phyloP scores from a whole-genome alignment of 2,113 vertebrate species.

The Puma concolor region DNA sequence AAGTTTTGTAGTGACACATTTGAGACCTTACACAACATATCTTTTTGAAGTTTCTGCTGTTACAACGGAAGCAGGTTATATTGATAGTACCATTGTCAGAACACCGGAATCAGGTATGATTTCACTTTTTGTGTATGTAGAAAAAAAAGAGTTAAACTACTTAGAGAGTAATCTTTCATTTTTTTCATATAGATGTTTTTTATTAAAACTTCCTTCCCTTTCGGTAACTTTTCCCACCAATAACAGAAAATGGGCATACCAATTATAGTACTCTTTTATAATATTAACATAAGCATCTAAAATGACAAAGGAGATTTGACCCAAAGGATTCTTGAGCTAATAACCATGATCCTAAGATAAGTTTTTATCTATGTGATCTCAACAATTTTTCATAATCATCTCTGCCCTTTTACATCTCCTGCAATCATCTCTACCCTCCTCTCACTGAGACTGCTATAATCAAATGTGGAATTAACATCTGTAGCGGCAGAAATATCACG shows the following conservation, averaged over 20 bases:
- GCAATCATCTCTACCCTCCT: neutral
- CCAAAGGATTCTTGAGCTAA: neutral
- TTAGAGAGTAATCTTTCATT: neutral
- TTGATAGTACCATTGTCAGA: conserved; percentile 95
- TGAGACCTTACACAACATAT: conserved; percentile 95
- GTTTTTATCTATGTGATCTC: neutral
- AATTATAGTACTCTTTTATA: neutral
- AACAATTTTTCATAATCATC: neutral
- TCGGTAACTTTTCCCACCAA: neutral
- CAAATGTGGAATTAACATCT: neutral
- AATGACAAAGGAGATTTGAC: neutral
- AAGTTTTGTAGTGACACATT: conserved; percentile 91
- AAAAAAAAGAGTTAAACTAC: neutral
- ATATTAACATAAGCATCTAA: neutral
- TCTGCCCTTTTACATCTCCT: neutral
- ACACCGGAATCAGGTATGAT: conserved; percentile 95
- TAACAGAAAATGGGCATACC: neutral
- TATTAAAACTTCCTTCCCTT: neutral
- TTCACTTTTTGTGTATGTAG: neutral
- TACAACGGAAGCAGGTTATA: conserved; percentile 95
- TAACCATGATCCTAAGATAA: neutral
- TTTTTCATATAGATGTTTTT: neutral
- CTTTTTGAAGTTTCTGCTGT: conserved; percentile 98
- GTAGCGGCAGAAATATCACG: neutral
- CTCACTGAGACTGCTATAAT: neutral